phyloP scores from a whole-genome alignment of 2,888 invertebrate genomes.

The Temnothorax rugatulus region DNA sequence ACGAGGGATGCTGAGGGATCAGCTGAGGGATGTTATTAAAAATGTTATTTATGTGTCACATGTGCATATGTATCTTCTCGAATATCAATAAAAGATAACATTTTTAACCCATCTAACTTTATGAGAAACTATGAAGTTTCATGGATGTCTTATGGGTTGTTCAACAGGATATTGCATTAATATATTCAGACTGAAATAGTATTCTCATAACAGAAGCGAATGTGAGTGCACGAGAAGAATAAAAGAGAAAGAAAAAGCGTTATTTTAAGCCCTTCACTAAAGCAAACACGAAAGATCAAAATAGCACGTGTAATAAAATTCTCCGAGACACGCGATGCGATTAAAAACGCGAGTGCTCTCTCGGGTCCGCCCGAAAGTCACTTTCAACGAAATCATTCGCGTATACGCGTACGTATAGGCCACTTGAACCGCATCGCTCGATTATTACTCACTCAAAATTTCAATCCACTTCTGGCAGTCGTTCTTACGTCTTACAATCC shows the following conservation, averaged over 20 bases:
- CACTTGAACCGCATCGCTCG: not conserved
- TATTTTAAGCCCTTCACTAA: not conserved
- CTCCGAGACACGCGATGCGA: not conserved
- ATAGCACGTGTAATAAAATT: constrained; percentile 34
- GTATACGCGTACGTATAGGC: not conserved
- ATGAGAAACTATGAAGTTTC: not conserved
- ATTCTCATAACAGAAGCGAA: constrained; percentile 17
- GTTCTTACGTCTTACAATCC: constrained; percentile 27
- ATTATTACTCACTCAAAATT: constrained; percentile 7
- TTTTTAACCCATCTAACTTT: not conserved
- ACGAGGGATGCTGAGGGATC: no score
- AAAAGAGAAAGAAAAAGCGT: not conserved
- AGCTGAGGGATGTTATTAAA: constrained; percentile 1
- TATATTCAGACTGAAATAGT: constrained; percentile 7
- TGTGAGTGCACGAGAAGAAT: not conserved
- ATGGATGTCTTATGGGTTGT: not conserved
- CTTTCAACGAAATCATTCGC: constrained; percentile 20
- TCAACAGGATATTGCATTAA: constrained; percentile 21
- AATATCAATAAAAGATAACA: not conserved
- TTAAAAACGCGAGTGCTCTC: not conserved
- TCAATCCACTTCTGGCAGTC: constrained; percentile 13
- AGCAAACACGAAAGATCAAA: constrained; percentile 1
- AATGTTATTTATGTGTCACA: not conserved
- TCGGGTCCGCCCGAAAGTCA: not conserved
- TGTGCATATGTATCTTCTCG: not conserved